These are phyloP conservation scores for Drosophila lacicola DNA, from an alignment of 2,888 invertebrate species.

Conservation along the genomic window DNA sequence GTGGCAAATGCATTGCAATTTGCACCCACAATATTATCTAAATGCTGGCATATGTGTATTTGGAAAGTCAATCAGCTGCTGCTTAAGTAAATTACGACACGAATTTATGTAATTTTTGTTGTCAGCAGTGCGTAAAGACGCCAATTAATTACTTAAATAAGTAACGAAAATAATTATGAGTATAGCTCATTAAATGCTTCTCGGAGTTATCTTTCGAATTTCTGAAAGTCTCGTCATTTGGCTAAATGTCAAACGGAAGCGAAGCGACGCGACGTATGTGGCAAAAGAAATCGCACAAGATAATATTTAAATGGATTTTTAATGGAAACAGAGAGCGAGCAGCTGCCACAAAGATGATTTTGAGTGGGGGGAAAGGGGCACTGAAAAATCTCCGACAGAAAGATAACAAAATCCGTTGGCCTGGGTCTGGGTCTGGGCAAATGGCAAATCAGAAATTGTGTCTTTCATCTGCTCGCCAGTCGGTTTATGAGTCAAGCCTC, in stretches of 20 bases:
- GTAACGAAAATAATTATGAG: conserved; percentile 18
- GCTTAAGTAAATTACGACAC: conserved; percentile 31
- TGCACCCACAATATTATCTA: conserved; percentile 10
- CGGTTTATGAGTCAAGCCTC: conserved; percentile 48
- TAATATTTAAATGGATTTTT: conserved; percentile 76
- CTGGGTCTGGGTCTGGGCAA: conserved; percentile 3
- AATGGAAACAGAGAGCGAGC: conserved; percentile 64
- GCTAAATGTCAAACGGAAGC: conserved; percentile 71
- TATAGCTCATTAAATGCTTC: conserved; percentile 39
- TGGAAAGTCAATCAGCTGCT: neutral
- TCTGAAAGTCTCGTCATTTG: conserved; percentile 53
- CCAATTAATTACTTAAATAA: conserved; percentile 25
- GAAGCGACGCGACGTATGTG: conserved; percentile 19
- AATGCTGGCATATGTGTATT: conserved; percentile 1
- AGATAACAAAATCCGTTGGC: conserved; percentile 46
- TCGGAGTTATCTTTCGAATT: conserved; percentile 20
- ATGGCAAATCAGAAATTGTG: conserved; percentile 23
- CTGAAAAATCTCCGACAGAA: conserved; percentile 43
- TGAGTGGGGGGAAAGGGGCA: neutral
- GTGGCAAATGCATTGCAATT: conserved; percentile 26
- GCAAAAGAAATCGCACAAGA: conserved; percentile 54
- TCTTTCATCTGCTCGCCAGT: conserved; percentile 34
- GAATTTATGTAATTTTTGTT: conserved; percentile 6
- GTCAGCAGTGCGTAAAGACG: neutral
- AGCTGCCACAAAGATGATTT: conserved; percentile 19